These are phyloP conservation scores for Ptilonorhynchus violaceus DNA, from an alignment of 2,113 vertebrate species.

Conservation along the genomic window DNA sequence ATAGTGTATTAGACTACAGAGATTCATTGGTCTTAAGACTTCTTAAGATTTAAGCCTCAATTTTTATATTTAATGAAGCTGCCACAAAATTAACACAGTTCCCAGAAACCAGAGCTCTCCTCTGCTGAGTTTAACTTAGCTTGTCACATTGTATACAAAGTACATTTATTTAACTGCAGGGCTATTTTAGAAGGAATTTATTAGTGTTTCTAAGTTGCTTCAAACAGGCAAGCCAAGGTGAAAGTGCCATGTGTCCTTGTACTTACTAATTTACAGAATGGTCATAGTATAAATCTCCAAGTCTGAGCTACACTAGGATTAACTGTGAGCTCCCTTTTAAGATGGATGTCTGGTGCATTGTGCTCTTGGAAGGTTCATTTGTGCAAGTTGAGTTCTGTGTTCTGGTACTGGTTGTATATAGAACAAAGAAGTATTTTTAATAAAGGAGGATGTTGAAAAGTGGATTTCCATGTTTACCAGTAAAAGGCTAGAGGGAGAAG, in stretches of 20 bases:
- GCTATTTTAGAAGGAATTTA: not conserved
- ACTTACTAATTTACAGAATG: not conserved
- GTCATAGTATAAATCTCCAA: not conserved
- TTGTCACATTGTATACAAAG: not conserved
- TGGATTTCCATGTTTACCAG: not conserved
- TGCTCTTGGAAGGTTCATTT: not conserved
- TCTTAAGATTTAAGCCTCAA: not conserved
- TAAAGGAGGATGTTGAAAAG: not conserved
- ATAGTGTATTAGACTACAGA: not conserved
- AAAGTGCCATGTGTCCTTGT: not conserved
- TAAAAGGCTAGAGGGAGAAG: not conserved
- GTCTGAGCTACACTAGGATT: not conserved
- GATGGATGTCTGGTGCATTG: not conserved
- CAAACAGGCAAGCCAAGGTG: not conserved
- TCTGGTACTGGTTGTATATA: not conserved
- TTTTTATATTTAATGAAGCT: not conserved
- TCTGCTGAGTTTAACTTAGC: not conserved
- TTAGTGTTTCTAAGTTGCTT: not conserved
- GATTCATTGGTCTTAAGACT: not conserved
- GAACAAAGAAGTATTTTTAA: not conserved
- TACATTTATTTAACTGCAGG: not conserved
- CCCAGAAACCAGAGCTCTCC: not conserved
- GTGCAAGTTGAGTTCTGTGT: not conserved
- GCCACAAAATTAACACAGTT: not conserved
- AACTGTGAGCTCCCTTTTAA: not conserved